These are phyloP conservation scores for Paedocypris sp. DNA, from an alignment of 2,113 vertebrate genomes.

Conservation along the genomic window DNA sequence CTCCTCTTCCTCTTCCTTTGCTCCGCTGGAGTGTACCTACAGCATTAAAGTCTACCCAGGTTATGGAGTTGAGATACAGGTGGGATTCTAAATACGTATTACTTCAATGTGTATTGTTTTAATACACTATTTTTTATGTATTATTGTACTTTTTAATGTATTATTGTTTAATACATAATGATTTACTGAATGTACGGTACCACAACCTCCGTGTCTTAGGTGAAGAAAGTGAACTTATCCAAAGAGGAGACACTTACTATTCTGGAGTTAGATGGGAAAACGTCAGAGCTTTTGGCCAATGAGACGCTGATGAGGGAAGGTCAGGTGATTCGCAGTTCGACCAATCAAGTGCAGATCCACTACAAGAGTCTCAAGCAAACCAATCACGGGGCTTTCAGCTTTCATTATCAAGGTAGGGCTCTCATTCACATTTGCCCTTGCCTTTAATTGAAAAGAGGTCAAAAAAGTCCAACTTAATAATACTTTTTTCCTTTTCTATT, in stretches of 20 bases:
- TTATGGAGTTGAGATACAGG: conserved; percentile 84
- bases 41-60: conserved; percentile 79
- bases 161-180: no score
- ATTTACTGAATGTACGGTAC: background rate
- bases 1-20: conserved; percentile 51
- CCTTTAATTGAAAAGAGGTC: background rate
- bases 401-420: conserved; percentile 78
- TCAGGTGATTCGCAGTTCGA: conserved; percentile 81
- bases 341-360: conserved; percentile 79
- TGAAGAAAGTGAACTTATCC: conserved; percentile 76
- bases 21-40: conserved; percentile 77
- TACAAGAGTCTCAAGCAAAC: conserved; percentile 71
- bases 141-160: no score
- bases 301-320: conserved; percentile 79
- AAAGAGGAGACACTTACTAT: conserved; percentile 77
- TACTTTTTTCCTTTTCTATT: background rate
- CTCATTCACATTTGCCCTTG: background rate
- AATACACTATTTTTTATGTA: no score
- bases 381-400: conserved; percentile 71
- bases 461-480: no score
- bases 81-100: no score
- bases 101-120: no score
- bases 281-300: conserved; percentile 72
- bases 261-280: conserved; percentile 63
- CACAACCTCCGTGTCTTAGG: conserved; percentile 48